These are phyloP conservation scores for Marmota flaviventris DNA, from an alignment of 2,113 vertebrate genomes.

Conservation along the genomic window DNA sequence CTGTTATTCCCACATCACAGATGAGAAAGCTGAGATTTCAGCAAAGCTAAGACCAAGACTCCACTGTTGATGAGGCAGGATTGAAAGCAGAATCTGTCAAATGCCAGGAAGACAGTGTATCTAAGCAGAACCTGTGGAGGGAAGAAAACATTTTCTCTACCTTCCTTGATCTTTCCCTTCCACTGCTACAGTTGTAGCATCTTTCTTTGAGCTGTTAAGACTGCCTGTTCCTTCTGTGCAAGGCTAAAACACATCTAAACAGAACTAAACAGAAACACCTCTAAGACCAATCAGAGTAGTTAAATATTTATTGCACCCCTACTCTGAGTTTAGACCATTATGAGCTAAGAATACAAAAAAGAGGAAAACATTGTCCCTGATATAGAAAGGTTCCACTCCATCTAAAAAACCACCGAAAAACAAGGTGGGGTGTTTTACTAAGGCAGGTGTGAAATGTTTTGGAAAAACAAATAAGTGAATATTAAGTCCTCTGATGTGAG, in stretches of 20 bases:
- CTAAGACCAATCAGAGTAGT: not conserved
- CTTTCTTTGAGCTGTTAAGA: not conserved
- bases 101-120: not conserved
- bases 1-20: not conserved
- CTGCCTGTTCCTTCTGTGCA: not conserved
- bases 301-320: constrained; percentile 31
- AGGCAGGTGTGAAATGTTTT: not conserved
- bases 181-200: not conserved
- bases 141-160: not conserved
- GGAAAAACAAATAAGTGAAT: not conserved
- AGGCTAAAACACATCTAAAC: constrained; percentile 18
- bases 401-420: not conserved
- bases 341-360: not conserved
- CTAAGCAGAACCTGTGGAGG: not conserved
- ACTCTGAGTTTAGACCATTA: not conserved
- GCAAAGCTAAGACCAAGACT: not conserved
- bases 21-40: not conserved
- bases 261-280: not conserved
- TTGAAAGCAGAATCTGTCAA: not conserved
- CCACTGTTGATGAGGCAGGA: not conserved
- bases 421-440: not conserved
- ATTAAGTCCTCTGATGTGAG: not conserved
- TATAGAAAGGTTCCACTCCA: not conserved
- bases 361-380: not conserved
- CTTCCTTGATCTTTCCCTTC: not conserved